Evolutionary conservation across 2,888 invertebrate species (phyloP).

Genomic region (Orthonychiurus folsomi): DNA sequence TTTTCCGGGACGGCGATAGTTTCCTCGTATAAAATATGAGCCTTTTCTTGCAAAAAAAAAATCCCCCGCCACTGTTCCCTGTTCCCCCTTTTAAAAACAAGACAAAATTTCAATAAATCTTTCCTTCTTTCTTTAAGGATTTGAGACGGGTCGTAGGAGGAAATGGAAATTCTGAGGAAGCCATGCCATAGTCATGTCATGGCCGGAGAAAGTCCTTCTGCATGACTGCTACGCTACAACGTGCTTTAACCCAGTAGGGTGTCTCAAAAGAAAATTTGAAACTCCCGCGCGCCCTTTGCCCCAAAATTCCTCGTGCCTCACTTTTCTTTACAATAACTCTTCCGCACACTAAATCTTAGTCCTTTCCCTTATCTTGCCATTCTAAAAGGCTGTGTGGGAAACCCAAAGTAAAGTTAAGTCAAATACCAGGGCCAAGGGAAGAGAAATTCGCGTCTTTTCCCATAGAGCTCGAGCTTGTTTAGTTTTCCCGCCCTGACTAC

Average conservation of each 20-base stretch:
- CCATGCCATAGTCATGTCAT: too few species aligned
- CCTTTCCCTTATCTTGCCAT: background rate
- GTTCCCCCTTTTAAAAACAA: background rate
- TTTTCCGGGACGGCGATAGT: background rate
- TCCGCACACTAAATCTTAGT: background rate
- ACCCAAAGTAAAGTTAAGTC: background rate
- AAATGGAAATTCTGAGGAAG: background rate
- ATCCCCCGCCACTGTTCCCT: background rate
- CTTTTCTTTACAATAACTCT: background rate
- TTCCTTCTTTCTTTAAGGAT: background rate
- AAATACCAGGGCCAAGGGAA: background rate
- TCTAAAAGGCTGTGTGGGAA: background rate
- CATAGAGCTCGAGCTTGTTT: too few species aligned
- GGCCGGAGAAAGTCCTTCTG: background rate
- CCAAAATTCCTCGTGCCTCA: background rate
- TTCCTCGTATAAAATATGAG: background rate
- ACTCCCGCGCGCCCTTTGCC: background rate
- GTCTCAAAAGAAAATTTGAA: background rate
- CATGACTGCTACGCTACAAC: too few species aligned
- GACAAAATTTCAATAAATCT: background rate
- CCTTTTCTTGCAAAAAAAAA: background rate
- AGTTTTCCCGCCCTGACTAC: too few species aligned
- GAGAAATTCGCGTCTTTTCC: too few species aligned
- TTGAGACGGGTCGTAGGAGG: too few species aligned
- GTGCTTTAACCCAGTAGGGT: too few species aligned